Evolutionary conservation across 2,888 invertebrate genomes (phyloP), one percentile per base, ranked within the genome.

Genomic region (Serrognathus titanus): DNA sequence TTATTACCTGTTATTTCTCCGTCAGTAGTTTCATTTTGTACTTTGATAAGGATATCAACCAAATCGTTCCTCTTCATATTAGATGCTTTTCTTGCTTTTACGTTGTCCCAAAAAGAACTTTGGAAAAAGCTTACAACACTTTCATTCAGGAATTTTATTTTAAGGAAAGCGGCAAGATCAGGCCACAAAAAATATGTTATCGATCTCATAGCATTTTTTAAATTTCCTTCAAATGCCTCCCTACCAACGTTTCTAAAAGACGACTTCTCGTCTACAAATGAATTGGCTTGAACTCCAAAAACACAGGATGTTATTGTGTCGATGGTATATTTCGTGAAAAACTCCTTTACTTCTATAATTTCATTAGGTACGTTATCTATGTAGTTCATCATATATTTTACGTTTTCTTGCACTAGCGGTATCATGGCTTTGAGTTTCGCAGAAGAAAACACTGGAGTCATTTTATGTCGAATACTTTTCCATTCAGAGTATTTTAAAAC

Each of bases 31-130:
- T 51, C 57, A 43, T 68, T 75, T 12, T 79, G 75, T 2, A 82
- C 64, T 1, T 81, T 76, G 76, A 83, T 79, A 78, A 83, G 79
- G 76, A 83, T 79, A 68, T 83, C 83, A 4, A 84, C 79, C 61
- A 83, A 80, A 67, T 84, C 83, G 0, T 83, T 82, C 1, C 81
- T 78, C 61, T 80, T 62, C 64, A 59, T 48, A 20, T 59, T 55
- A 6, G 39, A 54, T 10, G 51, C 40, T 39, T 66, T 53, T 8
- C 60, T 47, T 8, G 38, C 39, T 2, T 57, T 43, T 4, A 60
- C 52, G n/a, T 56, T 59, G 2, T 48, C 38, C 48, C 51, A 53
- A 40, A 61, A 59, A 8, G 51, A 56, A 6, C 50, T 36, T 36
- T 38, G 52, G 39, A 61, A 38, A 31, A 57, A 61, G 10, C 41